Percentiles rank a stretch among this genome's conserved stretches.
These are phyloP conservation scores for Hoplostethus atlanticus DNA, from an alignment of 2,797 vertebrate genomes.

Conservation along the genomic window DNA sequence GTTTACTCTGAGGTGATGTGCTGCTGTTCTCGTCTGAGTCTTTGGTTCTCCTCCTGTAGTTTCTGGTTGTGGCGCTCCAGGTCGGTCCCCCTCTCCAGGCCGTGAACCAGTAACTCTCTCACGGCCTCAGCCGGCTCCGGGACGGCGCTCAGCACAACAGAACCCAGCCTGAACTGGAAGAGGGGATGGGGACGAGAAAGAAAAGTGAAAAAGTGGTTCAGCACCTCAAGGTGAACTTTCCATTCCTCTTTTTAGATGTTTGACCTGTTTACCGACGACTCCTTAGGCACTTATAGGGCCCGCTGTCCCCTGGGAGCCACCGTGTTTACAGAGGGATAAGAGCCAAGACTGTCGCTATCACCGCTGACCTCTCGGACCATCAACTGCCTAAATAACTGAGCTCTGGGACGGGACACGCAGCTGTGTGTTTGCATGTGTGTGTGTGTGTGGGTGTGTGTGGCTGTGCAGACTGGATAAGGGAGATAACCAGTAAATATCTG, in stretches of 20 bases:
- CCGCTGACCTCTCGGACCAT: slow-evolving; percentile 27
- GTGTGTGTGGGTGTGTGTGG: slow-evolving; percentile 7
- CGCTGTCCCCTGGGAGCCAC: neutral
- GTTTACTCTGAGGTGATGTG: slow-evolving; percentile 85
- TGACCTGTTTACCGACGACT: neutral
- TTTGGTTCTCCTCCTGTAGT: slow-evolving; percentile 89
- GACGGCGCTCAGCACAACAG: slow-evolving; percentile 81
- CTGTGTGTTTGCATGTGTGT: slow-evolving; percentile 8
- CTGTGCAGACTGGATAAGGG: neutral
- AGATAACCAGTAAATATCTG: neutral
- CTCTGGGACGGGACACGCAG: neutral
- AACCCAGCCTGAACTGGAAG: slow-evolving; percentile 91
- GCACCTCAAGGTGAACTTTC: no score
- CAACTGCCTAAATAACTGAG: slow-evolving; percentile 47
- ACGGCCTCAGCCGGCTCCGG: slow-evolving; percentile 80
- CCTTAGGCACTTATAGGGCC: no score
- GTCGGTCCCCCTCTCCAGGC: slow-evolving; percentile 79
- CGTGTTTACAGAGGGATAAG: slow-evolving; percentile 43
- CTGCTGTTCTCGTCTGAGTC: slow-evolving; percentile 82
- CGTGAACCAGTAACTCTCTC: slow-evolving; percentile 85
- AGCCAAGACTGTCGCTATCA: neutral
- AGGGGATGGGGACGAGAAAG: neutral
- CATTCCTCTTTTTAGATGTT: no score
- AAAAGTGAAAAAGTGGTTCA: neutral
- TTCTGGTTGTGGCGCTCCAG: slow-evolving; percentile 82